Evolutionary conservation across 2,888 invertebrate species (phyloP).

Genomic region (Asteroscopus sphinx): DNA sequence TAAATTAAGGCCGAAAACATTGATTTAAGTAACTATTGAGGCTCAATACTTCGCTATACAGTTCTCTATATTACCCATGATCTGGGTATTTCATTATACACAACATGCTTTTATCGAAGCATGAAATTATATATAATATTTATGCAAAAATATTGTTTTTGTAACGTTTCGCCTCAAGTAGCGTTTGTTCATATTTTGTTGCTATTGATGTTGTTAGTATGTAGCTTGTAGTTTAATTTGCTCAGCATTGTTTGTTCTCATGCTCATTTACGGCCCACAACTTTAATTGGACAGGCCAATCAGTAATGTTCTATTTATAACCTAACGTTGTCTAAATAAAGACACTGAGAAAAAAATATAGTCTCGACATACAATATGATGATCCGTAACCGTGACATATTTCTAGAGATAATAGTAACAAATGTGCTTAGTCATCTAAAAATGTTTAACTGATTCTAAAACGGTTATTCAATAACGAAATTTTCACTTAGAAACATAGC

Average conservation of each 20-base stretch:
- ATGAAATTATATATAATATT: constrained; percentile 41
- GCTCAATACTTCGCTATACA: constrained; percentile 38
- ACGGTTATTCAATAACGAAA: too few relatives aligned
- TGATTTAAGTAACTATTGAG: constrained; percentile 40
- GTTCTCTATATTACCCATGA: constrained; percentile 27
- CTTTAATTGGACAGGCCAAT: constrained; percentile 25
- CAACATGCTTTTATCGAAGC: constrained; percentile 44
- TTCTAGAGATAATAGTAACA: too few relatives aligned
- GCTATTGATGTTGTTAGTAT: constrained; percentile 62
- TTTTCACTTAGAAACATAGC: too few relatives aligned
- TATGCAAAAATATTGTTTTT: constrained; percentile 37
- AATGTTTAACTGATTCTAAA: too few relatives aligned
- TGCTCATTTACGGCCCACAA: constrained; percentile 35
- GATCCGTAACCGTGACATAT: too few relatives aligned
- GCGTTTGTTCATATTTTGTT: constrained; percentile 48
- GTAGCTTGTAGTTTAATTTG: constrained; percentile 60
- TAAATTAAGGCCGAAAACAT: constrained; percentile 24
- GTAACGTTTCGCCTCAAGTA: constrained; percentile 41
- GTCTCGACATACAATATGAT: too few relatives aligned
- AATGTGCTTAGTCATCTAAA: too few relatives aligned
- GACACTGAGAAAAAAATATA: constrained; percentile 1
- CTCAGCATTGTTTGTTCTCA: constrained; percentile 57
- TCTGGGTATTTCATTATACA: constrained; percentile 26
- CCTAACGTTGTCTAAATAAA: not conserved
- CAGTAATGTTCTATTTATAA: constrained; percentile 11